Conservation (phyloP, 2,797 vertebrate genomes). For the Lutjanus argentimaculatus region DNA sequence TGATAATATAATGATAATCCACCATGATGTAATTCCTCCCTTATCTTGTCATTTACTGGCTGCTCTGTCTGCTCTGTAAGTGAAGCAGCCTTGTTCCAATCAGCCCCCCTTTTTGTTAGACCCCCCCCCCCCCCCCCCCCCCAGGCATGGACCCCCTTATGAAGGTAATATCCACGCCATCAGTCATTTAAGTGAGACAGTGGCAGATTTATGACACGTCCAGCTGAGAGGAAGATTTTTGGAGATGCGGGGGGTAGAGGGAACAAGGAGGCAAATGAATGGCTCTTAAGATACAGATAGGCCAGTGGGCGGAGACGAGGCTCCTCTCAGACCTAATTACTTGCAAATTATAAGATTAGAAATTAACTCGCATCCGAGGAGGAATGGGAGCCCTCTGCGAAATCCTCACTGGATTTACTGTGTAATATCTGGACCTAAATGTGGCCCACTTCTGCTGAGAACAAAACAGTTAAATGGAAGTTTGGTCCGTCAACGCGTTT, state of each 20-base stretch:
- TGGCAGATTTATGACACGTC: slow-evolving; percentile 87
- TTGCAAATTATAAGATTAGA: slow-evolving; percentile 64
- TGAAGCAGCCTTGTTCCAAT: slow-evolving; percentile 7
- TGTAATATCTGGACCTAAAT: neutral
- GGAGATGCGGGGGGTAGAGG: slow-evolving; percentile 63
- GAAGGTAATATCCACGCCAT: slow-evolving; percentile 79
- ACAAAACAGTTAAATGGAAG: neutral
- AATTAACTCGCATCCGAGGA: slow-evolving; percentile 24
- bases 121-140: slow-evolving; percentile 49
- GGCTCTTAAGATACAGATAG: slow-evolving; percentile 51
- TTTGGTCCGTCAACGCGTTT: slow-evolving; percentile 5
- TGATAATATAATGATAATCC: slow-evolving; percentile 7
- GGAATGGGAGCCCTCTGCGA: slow-evolving; percentile 6
- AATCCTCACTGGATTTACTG: neutral
- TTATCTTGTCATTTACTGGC: slow-evolving; percentile 26
- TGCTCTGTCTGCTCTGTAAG: slow-evolving; percentile 21
- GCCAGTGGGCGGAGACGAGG: slow-evolving; percentile 47
- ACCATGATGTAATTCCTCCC: slow-evolving; percentile 4
- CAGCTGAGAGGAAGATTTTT: slow-evolving; percentile 80
- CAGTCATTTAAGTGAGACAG: slow-evolving; percentile 72
- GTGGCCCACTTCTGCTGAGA: neutral
- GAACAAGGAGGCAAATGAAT: slow-evolving; percentile 49
- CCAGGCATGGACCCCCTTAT: slow-evolving; percentile 74
- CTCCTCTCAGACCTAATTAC: slow-evolving; percentile 70
- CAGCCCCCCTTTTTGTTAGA: slow-evolving; percentile 39